These are phyloP conservation scores for Drosophila siamana DNA, from an alignment of 2,888 invertebrate genomes.

Conservation along the genomic window DNA sequence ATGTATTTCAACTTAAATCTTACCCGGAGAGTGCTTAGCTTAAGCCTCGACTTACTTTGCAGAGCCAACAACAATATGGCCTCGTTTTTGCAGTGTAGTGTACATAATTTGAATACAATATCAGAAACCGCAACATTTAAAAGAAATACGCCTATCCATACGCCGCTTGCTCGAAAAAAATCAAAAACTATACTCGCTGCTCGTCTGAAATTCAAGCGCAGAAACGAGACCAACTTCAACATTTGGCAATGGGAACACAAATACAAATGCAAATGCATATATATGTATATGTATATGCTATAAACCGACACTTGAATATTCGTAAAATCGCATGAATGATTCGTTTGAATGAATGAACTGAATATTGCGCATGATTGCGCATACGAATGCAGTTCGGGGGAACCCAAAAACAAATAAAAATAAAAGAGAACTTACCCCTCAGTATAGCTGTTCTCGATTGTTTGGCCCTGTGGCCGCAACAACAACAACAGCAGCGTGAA, in stretches of 20 bases:
- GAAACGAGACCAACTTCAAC: slow-evolving; percentile 29
- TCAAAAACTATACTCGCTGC: neutral
- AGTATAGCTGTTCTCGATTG: slow-evolving; percentile 7
- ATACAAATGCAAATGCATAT: slow-evolving; percentile 19
- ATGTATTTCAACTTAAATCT: neutral
- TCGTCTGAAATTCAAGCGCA: slow-evolving; percentile 9
- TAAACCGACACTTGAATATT: slow-evolving; percentile 4
- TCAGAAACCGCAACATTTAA: slow-evolving; percentile 15
- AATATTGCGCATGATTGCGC: slow-evolving; percentile 68
- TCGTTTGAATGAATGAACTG: slow-evolving; percentile 60
- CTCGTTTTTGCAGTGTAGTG: neutral
- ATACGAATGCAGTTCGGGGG: slow-evolving; percentile 40
- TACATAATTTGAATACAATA: slow-evolving; percentile 40
- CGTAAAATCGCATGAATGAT: slow-evolving; percentile 57
- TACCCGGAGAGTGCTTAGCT: neutral
- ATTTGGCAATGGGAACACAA: slow-evolving; percentile 49
- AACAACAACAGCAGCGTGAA: neutral
- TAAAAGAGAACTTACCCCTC: slow-evolving; percentile 14
- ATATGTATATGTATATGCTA: slow-evolving; percentile 1
- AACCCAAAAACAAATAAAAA: slow-evolving; percentile 14
- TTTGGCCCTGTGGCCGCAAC: slow-evolving; percentile 28
- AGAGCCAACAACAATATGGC: neutral
- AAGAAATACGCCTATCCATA: slow-evolving; percentile 4
- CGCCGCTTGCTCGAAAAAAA: slow-evolving; percentile 8
- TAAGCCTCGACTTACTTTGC: neutral